phyloP scores from a whole-genome alignment of 1,140 invertebrate genomes.

The Drosophila nannoptera region DNA sequence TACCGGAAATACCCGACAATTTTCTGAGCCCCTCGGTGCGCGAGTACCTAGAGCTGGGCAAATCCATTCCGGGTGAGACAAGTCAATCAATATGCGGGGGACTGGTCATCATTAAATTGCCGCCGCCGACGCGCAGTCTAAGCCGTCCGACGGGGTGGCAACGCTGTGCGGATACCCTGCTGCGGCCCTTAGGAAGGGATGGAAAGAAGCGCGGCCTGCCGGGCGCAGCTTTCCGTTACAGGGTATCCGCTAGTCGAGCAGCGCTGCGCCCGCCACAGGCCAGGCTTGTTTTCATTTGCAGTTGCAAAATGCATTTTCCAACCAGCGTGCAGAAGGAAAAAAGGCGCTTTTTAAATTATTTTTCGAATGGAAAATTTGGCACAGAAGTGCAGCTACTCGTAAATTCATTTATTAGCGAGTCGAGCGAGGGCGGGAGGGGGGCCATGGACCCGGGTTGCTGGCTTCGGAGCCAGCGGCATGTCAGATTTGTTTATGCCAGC shows the following conservation, averaged over 20 bases:
- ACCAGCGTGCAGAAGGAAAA: slow-evolving; percentile 2
- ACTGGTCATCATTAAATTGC: slow-evolving; percentile 20
- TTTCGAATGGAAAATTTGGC: slow-evolving; percentile 55
- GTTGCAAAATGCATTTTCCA: slow-evolving; percentile 16
- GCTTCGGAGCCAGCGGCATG: slow-evolving; percentile 9
- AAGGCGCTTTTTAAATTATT: slow-evolving; percentile 58
- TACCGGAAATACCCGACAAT: slow-evolving; percentile 85
- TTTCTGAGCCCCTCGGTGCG: slow-evolving; percentile 90
- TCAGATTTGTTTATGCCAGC: slow-evolving; percentile 68
- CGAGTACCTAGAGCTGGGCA: slow-evolving; percentile 90
- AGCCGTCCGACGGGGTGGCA: neutral
- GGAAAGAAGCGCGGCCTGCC: too few species aligned
- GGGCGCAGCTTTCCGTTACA: neutral
- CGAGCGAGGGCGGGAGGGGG: slow-evolving; percentile 10
- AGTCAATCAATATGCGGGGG: slow-evolving; percentile 43
- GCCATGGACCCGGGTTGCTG: neutral
- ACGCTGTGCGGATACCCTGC: slow-evolving; percentile 2
- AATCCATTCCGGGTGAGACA: slow-evolving; percentile 89
- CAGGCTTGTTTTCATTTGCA: slow-evolving; percentile 5
- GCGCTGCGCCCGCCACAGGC: too few species aligned
- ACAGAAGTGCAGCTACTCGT: slow-evolving; percentile 70
- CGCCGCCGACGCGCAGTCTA: neutral
- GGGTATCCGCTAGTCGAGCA: neutral
- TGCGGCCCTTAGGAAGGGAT: too few species aligned
- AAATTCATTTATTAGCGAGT: slow-evolving; percentile 77